These are phyloP conservation scores for Coracias cyanogaster DNA, from an alignment of 2,797 vertebrate genomes.

Conservation along the genomic window DNA sequence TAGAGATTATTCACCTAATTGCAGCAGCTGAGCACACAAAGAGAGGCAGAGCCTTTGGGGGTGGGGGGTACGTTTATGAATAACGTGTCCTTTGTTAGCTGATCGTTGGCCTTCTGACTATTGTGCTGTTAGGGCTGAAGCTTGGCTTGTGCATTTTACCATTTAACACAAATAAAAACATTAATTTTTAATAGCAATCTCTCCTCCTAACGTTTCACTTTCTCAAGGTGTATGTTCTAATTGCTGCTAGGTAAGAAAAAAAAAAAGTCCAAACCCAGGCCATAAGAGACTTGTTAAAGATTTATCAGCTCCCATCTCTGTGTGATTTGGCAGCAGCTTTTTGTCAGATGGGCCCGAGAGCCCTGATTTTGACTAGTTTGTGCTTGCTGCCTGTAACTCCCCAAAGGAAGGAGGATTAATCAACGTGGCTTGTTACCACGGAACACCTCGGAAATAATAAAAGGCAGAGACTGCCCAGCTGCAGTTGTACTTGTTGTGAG, in stretches of 20 bases:
- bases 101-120: background rate
- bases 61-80: conserved; percentile 52
- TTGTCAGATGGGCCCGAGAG: background rate
- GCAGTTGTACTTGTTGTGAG: background rate
- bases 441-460: background rate
- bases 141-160: background rate
- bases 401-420: background rate
- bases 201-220: background rate
- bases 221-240: background rate
- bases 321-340: background rate
- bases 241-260: background rate
- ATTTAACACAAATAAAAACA: background rate
- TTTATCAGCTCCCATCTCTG: background rate
- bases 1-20: conserved; percentile 71
- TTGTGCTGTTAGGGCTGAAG: background rate
- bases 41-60: conserved; percentile 53
- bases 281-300: background rate
- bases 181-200: background rate
- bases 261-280: background rate
- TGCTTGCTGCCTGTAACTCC: background rate
- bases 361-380: background rate
- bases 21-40: conserved; percentile 72
- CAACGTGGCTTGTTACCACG: background rate
- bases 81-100: conserved; percentile 21
- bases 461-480: background rate